These are phyloP conservation scores for Phylloscopus collybita DNA, from an alignment of 2,797 vertebrate species.

Conservation along the genomic window DNA sequence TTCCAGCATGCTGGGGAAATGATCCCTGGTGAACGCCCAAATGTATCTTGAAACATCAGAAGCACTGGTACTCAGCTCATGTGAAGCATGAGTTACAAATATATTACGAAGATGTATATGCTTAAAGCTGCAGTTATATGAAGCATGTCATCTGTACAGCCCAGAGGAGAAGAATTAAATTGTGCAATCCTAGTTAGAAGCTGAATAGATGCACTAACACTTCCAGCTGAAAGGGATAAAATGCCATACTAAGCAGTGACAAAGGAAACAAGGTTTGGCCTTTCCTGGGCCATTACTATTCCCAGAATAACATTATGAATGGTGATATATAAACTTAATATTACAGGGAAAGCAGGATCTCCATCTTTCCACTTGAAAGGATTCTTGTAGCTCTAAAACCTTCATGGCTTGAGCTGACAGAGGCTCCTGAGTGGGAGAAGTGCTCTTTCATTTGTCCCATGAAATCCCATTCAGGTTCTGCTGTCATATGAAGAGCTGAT, in stretches of 20 bases:
- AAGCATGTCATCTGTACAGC: slow-evolving; percentile 51
- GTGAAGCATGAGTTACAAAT: slow-evolving; percentile 31
- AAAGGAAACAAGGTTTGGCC: neutral
- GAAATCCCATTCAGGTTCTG: slow-evolving; percentile 31
- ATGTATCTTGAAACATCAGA: slow-evolving; percentile 16
- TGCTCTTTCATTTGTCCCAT: slow-evolving; percentile 20
- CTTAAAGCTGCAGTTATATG: slow-evolving; percentile 50
- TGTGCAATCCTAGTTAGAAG: slow-evolving; percentile 54
- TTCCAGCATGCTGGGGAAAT: slow-evolving; percentile 59
- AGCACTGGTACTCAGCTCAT: slow-evolving; percentile 30
- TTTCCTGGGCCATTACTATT: neutral
- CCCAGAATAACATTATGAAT: neutral
- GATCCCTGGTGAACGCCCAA: slow-evolving; percentile 54
- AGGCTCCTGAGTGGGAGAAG: neutral
- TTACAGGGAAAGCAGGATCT: neutral
- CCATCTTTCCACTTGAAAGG: neutral
- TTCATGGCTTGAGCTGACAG: neutral
- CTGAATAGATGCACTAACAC: slow-evolving; percentile 48
- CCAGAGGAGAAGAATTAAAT: slow-evolving; percentile 59
- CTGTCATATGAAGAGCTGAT: slow-evolving; percentile 15
- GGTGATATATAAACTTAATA: neutral
- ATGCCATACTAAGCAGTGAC: neutral
- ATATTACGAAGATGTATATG: neutral
- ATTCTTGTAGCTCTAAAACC: neutral
- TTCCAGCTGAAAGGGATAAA: slow-evolving; percentile 23